phyloP scores from a whole-genome alignment of 2,113 vertebrate genomes.

The Hepsetus odoe region DNA sequence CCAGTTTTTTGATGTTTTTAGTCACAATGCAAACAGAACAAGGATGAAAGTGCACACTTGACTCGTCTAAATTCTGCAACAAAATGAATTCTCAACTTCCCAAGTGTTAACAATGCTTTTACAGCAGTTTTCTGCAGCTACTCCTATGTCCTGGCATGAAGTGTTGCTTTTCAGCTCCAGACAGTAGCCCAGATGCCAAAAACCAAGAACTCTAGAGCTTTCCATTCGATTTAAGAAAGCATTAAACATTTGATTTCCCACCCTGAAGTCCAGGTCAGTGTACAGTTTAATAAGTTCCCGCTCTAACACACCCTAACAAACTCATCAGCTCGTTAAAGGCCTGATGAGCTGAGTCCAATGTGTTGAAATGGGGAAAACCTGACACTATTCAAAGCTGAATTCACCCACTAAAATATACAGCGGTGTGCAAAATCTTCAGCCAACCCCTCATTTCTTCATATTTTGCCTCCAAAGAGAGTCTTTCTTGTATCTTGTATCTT shows the following conservation, averaged over 20 bases:
- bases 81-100: not conserved
- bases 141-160: not conserved
- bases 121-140: not conserved
- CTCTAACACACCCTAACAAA: not conserved
- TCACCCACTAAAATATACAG: not conserved
- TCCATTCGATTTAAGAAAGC: not conserved
- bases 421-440: not conserved
- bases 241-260: not conserved
- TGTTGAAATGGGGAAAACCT: not conserved
- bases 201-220: not conserved
- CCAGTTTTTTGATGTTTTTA: too few species aligned
- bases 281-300: not conserved
- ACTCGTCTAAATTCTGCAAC: too few species aligned
- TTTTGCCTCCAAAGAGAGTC: too few species aligned
- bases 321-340: not conserved
- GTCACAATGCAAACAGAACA: too few species aligned
- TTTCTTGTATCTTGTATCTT: too few species aligned
- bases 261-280: not conserved
- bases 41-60: too few species aligned
- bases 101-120: not conserved
- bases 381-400: not conserved
- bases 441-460: too few species aligned
- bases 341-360: not conserved
- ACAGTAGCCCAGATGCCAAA: not conserved
- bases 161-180: not conserved